Evolutionary conservation across 1,140 invertebrate species (phyloP).

Genomic region (Diorhabda sublineata): DNA sequence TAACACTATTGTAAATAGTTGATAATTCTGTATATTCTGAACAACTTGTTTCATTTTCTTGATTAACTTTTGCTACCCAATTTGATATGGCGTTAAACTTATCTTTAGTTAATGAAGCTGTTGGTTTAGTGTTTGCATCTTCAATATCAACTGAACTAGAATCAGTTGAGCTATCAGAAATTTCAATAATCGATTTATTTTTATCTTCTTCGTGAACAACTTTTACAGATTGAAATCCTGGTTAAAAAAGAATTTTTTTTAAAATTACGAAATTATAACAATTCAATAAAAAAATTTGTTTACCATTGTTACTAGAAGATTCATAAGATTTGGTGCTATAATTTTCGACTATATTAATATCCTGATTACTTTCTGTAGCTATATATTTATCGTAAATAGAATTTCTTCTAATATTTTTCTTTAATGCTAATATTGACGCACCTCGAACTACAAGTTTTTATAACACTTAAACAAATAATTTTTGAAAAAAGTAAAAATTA

Average conservation of each 20-base stretch:
- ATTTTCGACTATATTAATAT: slow-evolving; percentile 27
- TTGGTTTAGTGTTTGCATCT: too few relatives aligned
- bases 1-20: slow-evolving; percentile 28
- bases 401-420: slow-evolving; percentile 35
- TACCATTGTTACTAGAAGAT: background rate
- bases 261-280: too few relatives aligned
- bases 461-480: slow-evolving; percentile 8
- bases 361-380: slow-evolving; percentile 21
- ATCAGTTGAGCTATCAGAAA: too few relatives aligned
- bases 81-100: slow-evolving; percentile 26
- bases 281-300: slow-evolving; percentile 6
- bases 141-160: too few relatives aligned
- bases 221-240: too few relatives aligned
- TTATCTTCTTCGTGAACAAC: too few relatives aligned
- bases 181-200: too few relatives aligned
- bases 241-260: too few relatives aligned
- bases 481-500: slow-evolving; percentile 12
- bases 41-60: slow-evolving; percentile 14
- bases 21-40: slow-evolving; percentile 35
- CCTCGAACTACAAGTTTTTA: slow-evolving; percentile 25
- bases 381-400: slow-evolving; percentile 30
- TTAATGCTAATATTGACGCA: slow-evolving; percentile 35
- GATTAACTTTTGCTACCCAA: slow-evolving; percentile 32
- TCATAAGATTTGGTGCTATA: slow-evolving; percentile 14
- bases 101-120: background rate